A percentile compares a stretch with the other conserved stretches of the same genome.
These are phyloP conservation scores for Papio anubis DNA, from an alignment of 2,113 vertebrate species.

Conservation along the genomic window DNA sequence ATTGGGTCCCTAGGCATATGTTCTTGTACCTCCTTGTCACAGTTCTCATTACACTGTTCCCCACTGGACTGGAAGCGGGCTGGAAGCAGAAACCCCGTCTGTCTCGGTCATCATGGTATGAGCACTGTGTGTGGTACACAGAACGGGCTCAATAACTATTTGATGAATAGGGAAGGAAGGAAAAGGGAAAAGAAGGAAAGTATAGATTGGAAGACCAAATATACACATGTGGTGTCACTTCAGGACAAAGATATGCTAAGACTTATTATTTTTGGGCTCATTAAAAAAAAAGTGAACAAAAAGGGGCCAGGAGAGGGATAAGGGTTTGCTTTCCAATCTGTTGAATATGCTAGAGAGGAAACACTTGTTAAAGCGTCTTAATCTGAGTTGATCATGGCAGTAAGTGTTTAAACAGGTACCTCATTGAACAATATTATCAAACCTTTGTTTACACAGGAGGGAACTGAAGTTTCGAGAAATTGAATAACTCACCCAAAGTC, in stretches of 20 bases:
- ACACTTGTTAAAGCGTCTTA: background rate
- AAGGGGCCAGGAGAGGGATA: fast-evolving
- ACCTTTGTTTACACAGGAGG: background rate
- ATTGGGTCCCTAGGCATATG: background rate
- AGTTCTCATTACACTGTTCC: background rate
- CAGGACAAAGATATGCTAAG: background rate
- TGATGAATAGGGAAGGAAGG: background rate
- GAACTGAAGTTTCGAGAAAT: background rate
- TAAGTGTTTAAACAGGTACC: background rate
- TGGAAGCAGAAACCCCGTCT: background rate
- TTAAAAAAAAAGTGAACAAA: background rate
- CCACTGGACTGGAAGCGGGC: background rate
- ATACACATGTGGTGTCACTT: background rate
- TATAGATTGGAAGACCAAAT: background rate
- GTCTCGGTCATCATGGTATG: background rate
- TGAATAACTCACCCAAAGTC: background rate
- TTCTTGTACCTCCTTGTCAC: background rate
- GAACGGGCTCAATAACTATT: background rate
- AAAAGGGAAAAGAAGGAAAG: background rate
- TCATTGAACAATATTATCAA: background rate
- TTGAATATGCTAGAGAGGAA: background rate
- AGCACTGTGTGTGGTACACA: background rate
- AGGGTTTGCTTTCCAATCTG: background rate
- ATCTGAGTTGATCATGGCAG: background rate
- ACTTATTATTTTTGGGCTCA: background rate